A percentile compares a stretch with the other conserved stretches of the same genome.
Conservation (phyloP, 2,888 invertebrate genomes). For the Pycnomerus fuliginosus region DNA sequence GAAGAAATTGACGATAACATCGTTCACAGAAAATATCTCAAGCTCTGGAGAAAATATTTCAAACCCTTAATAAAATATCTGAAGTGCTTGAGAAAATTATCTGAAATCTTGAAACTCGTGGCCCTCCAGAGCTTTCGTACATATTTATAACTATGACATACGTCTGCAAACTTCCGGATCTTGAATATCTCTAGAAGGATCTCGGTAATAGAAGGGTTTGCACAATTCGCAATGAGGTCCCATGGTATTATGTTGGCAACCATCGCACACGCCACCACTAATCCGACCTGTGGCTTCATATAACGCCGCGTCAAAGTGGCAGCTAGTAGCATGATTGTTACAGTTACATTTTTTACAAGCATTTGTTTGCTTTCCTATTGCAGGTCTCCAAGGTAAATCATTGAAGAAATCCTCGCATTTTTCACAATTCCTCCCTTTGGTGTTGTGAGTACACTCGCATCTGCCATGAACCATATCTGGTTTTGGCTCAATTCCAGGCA, state of each 20-base stretch:
- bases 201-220: constrained; percentile 89
- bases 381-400: constrained; percentile 98
- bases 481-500: constrained; percentile 70
- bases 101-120: no score
- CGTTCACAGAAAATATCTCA: no score
- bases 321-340: constrained; percentile 88
- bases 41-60: no score
- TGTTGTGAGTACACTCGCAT: constrained; percentile 97
- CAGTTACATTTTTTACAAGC: constrained; percentile 95
- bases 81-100: no score
- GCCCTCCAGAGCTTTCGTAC: no score
- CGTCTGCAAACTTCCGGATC: constrained; percentile 84
- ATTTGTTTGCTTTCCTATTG: constrained; percentile 89
- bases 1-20: no score
- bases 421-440: constrained; percentile 95
- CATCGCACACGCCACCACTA: constrained; percentile 97
- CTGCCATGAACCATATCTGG: constrained; percentile 95
- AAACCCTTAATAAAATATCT: no score
- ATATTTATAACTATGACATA: no score
- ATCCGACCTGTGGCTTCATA: constrained; percentile 87
- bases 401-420: constrained; percentile 96
- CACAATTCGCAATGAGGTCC: constrained; percentile 97
- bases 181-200: constrained; percentile 77
- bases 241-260: constrained; percentile 95
- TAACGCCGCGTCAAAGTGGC: constrained; percentile 93